These are phyloP conservation scores for Ochropleura leucogaster DNA, from an alignment of 2,888 invertebrate species.

Conservation along the genomic window DNA sequence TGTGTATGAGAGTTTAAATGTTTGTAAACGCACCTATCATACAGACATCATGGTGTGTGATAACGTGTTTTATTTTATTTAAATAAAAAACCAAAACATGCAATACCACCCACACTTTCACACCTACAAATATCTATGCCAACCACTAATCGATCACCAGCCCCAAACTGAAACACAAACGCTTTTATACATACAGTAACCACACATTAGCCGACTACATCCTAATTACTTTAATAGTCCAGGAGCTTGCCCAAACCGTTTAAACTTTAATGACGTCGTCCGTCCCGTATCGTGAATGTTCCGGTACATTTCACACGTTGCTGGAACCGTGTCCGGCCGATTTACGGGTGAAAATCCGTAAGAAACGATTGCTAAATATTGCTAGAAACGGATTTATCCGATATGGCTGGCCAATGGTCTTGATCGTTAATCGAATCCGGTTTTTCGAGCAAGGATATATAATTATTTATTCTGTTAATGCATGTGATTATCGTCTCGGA, in stretches of 20 bases:
- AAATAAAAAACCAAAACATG: background rate
- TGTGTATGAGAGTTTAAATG: too few relatives aligned
- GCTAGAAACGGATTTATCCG: background rate
- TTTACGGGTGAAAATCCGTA: constrained; percentile 51
- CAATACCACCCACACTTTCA: background rate
- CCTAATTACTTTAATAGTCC: constrained; percentile 4
- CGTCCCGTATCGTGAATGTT: constrained; percentile 61
- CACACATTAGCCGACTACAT: constrained; percentile 12
- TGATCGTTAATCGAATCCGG: too few relatives aligned
- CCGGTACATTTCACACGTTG: constrained; percentile 64
- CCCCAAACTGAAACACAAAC: constrained; percentile 5
- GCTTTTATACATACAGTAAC: constrained; percentile 19
- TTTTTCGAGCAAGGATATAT: too few relatives aligned
- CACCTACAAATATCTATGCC: background rate
- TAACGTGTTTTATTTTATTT: too few relatives aligned
- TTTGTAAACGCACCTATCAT: too few relatives aligned
- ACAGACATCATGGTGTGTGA: too few relatives aligned
- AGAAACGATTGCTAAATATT: constrained; percentile 46
- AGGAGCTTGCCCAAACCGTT: constrained; percentile 38
- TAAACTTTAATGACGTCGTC: constrained; percentile 58
- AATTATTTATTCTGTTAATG: too few relatives aligned
- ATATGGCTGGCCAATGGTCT: background rate
- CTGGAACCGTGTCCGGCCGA: constrained; percentile 39
- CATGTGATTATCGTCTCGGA: too few relatives aligned
- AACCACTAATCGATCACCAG: background rate